Base-by-base conservation (phyloP, 2,888 invertebrate species). In the Leptopilina syphax region DNA sequence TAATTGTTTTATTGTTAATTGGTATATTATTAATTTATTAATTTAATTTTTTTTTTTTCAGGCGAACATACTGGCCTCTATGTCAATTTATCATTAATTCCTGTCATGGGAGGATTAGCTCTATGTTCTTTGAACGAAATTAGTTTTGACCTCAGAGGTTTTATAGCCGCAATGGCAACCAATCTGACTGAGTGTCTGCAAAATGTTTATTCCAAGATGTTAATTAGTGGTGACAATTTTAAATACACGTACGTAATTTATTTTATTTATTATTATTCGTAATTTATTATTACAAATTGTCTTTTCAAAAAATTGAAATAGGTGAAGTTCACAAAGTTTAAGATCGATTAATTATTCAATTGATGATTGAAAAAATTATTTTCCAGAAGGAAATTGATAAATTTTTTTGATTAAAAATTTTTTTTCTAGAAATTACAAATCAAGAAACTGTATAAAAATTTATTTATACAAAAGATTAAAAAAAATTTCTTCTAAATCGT, bases 111-210 rank as follows among this genome's bases (percentile, higher is more conserved):
- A 80, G 96, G 96, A 8, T 92, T 96, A 79, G 96, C 95, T 8
- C 91, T 96, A 66, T 96, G 96, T 91, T 96, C 96, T 60, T 94
- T 94, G n/a, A 96, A 95, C 90, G 96, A 96, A 92, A 93, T 96
- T 66, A 96, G 95, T 91, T 96, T 96, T 90, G 95, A 96, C 91
- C 91, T 95, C 41, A 92, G 94, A 83, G 96, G 96, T 60, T 96
- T 96, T 89, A 89, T 95, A 54, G 95, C 96, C 34, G 96, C 96
- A 5, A 94, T 96, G 93, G 94, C 95, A 27, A 96, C 96, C n/a
- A 96, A 96, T 92, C 91, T 96, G 78, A 95, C 96, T 24, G 96
- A 96, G 92, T 96, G 96, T 92, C 92, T 96, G 88, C 96, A 96
- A 90, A 96, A 96, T 92, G 96, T 96, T 73, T 96, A 95, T 91